Percentiles rank a stretch among this genome's conserved stretches.
Evolutionary conservation across 1,140 invertebrate species (phyloP).

Genomic region (Thereuonema tuberculata): DNA sequence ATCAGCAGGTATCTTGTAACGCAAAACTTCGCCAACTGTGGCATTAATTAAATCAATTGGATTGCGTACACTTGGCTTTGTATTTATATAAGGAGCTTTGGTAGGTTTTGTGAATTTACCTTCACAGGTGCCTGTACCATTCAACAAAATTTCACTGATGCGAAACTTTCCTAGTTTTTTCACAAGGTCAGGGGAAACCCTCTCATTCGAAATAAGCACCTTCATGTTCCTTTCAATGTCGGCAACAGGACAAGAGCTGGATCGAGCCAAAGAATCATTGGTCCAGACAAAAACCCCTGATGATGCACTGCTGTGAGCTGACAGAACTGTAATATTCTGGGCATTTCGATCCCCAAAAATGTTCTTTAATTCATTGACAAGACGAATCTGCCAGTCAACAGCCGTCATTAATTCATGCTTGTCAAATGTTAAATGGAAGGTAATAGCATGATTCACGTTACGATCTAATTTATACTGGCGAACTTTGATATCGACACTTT

Average conservation of each 20-base stretch:
- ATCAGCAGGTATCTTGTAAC: conserved; percentile 63
- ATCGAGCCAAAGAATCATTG: too few species aligned
- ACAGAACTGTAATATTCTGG: background rate
- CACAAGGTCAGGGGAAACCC: too few species aligned
- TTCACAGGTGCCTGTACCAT: too few species aligned
- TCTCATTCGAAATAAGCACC: too few species aligned
- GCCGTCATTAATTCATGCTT: conserved; percentile 19
- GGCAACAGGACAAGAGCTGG: too few species aligned
- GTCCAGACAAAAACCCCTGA: conserved; percentile 50
- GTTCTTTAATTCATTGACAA: background rate
- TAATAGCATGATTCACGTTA: conserved; percentile 69
- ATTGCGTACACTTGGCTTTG: conserved; percentile 58
- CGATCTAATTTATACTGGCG: conserved; percentile 56
- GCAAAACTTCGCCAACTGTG: conserved; percentile 56
- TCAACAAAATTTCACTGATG: too few species aligned
- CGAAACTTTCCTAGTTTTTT: too few species aligned
- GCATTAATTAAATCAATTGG: conserved; percentile 70
- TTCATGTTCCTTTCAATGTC: too few species aligned
- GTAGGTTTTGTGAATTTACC: too few species aligned
- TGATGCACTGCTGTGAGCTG: conserved; percentile 3
- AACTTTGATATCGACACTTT: conserved; percentile 58
- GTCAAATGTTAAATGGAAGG: conserved; percentile 41
- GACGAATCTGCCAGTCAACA: background rate
- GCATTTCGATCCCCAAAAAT: background rate
- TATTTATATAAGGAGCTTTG: conserved; percentile 35